Conservation (phyloP, 1,140 invertebrate species). For the Calephelis virginiensis region DNA sequence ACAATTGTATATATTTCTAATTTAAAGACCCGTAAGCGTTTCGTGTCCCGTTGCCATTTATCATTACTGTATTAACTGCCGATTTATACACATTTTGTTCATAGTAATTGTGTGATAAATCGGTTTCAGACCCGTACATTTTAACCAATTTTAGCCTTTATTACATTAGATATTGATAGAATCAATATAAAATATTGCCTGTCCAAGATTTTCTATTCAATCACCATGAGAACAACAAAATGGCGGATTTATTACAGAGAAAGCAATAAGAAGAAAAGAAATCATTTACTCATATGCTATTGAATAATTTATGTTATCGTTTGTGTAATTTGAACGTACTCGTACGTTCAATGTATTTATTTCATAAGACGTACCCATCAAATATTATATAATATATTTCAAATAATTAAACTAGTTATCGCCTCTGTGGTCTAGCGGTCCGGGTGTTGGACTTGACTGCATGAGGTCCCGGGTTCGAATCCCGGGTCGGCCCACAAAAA, state of each 20-base stretch:
- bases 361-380: too few species aligned
- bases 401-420: too few species aligned
- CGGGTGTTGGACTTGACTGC: too few species aligned
- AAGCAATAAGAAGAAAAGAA: slow-evolving; percentile 64
- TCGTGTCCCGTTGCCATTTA: not conserved
- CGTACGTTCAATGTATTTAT: too few species aligned
- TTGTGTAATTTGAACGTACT: too few species aligned
- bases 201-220: slow-evolving; percentile 9
- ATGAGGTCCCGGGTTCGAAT: too few species aligned
- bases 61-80: slow-evolving; percentile 12
- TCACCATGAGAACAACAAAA: slow-evolving; percentile 44
- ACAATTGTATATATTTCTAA: not conserved
- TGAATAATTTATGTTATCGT: not conserved
- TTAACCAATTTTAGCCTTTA: slow-evolving; percentile 1
- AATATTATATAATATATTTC: too few species aligned
- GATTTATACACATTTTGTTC: slow-evolving; percentile 20
- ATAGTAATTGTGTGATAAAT: slow-evolving; percentile 14
- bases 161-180: not conserved
- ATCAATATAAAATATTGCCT: not conserved
- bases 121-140: not conserved
- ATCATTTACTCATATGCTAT: slow-evolving; percentile 26
- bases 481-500: too few species aligned
- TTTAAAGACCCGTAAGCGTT: slow-evolving; percentile 2
- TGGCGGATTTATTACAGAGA: slow-evolving; percentile 39
- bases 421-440: too few species aligned